phyloP scores from a whole-genome alignment of 2,888 invertebrate genomes.

The Trichacis sp. region DNA sequence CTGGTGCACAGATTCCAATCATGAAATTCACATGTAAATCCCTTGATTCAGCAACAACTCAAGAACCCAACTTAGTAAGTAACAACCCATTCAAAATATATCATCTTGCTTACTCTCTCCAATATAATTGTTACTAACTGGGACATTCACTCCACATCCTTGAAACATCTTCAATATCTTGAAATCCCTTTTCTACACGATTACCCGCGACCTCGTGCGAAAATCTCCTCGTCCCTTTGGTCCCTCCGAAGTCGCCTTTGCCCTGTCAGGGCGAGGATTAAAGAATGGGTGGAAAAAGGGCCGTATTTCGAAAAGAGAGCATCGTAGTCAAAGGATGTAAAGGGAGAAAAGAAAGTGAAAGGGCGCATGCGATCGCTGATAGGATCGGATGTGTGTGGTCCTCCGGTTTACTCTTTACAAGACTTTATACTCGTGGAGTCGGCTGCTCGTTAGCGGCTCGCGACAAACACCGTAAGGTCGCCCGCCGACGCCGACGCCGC shows the following conservation, averaged over 20 bases:
- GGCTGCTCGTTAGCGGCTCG: conserved; percentile 68
- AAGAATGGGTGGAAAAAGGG: conserved; percentile 21
- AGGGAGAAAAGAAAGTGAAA: conserved; percentile 36
- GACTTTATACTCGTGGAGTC: conserved; percentile 61
- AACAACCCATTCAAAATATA: no score
- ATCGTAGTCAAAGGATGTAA: conserved; percentile 35
- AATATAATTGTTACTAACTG: no score
- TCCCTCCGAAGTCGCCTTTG: no score
- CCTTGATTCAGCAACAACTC: no score
- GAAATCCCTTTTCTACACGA: no score
- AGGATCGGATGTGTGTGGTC: conserved; percentile 69
- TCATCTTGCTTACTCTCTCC: conserved; percentile 32
- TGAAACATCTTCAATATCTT: no score
- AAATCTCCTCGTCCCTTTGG: no score
- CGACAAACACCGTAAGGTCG: conserved; percentile 64
- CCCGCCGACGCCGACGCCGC: conserved; percentile 41
- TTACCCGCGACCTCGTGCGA: no score
- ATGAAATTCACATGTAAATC: no score
- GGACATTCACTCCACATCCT: no score
- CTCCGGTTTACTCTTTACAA: conserved; percentile 66
- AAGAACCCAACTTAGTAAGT: no score
- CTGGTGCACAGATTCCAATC: no score
- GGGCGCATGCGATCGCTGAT: conserved; percentile 55
- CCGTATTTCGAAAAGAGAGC: conserved; percentile 31
- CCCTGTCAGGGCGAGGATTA: background rate